Base-by-base conservation (phyloP, 2,797 vertebrate species). In the Merluccius polli region DNA sequence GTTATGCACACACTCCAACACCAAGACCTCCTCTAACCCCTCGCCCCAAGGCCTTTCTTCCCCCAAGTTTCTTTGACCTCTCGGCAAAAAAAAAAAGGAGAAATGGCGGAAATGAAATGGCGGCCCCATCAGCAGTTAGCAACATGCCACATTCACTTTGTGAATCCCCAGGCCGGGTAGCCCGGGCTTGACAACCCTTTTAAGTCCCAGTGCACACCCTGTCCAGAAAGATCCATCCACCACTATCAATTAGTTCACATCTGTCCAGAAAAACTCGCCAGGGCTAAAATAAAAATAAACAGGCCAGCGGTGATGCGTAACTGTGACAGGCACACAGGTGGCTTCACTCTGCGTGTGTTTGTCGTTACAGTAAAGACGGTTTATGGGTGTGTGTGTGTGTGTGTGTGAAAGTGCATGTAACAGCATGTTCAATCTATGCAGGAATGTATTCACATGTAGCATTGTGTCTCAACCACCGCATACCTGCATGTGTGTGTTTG, bases 131-230 rank as follows among this genome's bases (percentile, higher is more conserved):
- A 72, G 79, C 81, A 38, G 63, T 73, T 73, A 84, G 81, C 70
- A 80, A 33, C 72, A 68, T 78, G 79, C 79, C 80, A 85, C 76
- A 75, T 78, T 73, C 68, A 79, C 75, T 86, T 73, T 79, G 41
- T 32, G 59, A 72, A 83, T 82, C 75, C 71, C 76, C 77, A 31
- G 74, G 24, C 12, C 13, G 7, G 12, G 73, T 29, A 11, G 59
- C 63, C 4, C 6, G 0, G 21, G 33, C 70, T 71, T n/a, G 33
- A n/a, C 33, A 24, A n/a, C 21, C 70, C 32, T n/a, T 71, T 35
- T 71, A 35, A 41, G 71, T 31, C 29, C 31, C 31, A 69, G 67
- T n/a, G 31, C 67, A 31, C 31, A 32, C 13, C 67, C 67, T 69
- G 67, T 69, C 67, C 29, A 1, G 32, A 32, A 7, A 16, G 31